phyloP scores from a whole-genome alignment of 2,113 vertebrate genomes.

The Eretmochelys imbricata region DNA sequence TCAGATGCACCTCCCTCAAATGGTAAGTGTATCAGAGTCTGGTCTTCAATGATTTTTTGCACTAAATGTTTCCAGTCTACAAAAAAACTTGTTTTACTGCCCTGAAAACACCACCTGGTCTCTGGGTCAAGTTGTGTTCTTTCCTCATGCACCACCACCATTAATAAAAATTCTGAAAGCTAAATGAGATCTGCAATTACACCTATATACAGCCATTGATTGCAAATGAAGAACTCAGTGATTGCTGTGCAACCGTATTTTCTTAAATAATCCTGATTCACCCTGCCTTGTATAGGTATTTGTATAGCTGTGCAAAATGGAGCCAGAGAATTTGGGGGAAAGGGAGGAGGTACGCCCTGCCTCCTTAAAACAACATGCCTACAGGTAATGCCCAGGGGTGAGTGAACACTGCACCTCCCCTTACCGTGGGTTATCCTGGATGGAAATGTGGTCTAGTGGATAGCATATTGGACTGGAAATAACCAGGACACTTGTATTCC shows the following conservation, averaged over 20 bases:
- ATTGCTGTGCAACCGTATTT: neutral
- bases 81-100: neutral
- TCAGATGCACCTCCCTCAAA: neutral
- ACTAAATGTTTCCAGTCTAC: neutral
- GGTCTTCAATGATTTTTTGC: neutral
- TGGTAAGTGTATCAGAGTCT: neutral
- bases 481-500: neutral
- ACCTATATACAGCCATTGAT: neutral
- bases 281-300: neutral
- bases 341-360: too few relatives aligned
- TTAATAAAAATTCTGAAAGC: neutral
- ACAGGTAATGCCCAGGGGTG: neutral
- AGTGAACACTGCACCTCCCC: neutral
- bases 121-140: neutral
- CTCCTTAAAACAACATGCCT: neutral
- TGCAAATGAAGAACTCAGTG: neutral
- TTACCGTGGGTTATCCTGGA: neutral
- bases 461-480: neutral
- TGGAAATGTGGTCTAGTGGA: neutral
- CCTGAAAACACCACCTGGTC: neutral
- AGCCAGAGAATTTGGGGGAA: neutral
- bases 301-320: neutral
- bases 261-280: neutral
- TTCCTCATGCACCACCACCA: neutral
- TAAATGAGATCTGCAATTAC: neutral